These are phyloP conservation scores for Mnemiopsis leidyi DNA, from an alignment of 37 sponge, comb jelly and placozoan genomes.

Conservation along the genomic window DNA sequence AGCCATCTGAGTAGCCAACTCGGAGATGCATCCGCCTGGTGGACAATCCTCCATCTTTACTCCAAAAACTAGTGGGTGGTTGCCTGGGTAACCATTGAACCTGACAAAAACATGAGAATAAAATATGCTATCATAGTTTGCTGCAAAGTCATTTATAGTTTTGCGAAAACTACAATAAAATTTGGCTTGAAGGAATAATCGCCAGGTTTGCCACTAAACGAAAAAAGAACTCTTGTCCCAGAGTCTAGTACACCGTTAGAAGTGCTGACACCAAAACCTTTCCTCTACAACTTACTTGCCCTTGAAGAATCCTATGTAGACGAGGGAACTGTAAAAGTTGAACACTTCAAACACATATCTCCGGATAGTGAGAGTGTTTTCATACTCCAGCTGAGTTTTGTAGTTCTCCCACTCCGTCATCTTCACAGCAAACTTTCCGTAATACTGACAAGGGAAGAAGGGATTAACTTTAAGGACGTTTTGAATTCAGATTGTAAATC, in stretches of 20 bases:
- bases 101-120: too few species aligned
- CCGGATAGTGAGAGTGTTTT: not conserved
- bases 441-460: not conserved
- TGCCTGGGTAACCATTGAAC: slow-evolving; percentile 11
- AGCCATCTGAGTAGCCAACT: slow-evolving; percentile 89
- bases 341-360: slow-evolving; percentile 42
- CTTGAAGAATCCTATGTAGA: slow-evolving; percentile 12
- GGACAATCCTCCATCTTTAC: slow-evolving; percentile 41
- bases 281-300: not conserved
- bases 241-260: too few species aligned
- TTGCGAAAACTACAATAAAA: too few species aligned
- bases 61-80: slow-evolving; percentile 19
- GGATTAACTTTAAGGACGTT: too few species aligned
- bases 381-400: slow-evolving; percentile 9
- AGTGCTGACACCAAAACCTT: not conserved
- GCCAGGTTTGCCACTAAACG: too few species aligned
- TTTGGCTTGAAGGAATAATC: too few species aligned
- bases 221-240: too few species aligned
- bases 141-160: too few species aligned
- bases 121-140: too few species aligned
- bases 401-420: slow-evolving; percentile 49
- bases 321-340: slow-evolving; percentile 29
- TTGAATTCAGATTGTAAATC: too few species aligned
- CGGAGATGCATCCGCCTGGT: slow-evolving; percentile 83
- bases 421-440: not conserved